These are phyloP conservation scores for Dromococcyx pavoninus DNA, from an alignment of 2,797 vertebrate species.

Conservation along the genomic window DNA sequence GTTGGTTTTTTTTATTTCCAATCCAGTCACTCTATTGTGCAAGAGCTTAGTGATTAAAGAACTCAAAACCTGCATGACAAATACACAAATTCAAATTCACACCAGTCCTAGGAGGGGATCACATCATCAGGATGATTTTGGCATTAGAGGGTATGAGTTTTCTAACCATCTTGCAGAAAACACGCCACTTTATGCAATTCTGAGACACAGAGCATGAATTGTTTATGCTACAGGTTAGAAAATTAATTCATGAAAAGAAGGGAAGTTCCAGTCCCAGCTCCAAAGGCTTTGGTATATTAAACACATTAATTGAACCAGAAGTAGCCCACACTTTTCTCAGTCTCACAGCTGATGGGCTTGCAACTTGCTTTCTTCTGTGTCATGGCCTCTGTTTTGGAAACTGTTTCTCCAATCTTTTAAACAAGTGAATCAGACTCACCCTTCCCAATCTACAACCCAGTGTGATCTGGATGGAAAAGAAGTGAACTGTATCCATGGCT, in stretches of 20 bases:
- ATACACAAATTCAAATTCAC: neutral
- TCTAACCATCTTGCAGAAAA: neutral
- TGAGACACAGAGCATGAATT: neutral
- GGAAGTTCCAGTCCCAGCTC: neutral
- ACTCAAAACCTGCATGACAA: neutral
- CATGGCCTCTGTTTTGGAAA: neutral
- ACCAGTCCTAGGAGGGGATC: neutral
- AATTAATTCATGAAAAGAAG: neutral
- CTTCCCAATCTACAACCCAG: neutral
- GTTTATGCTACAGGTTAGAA: neutral
- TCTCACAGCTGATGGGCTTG: neutral
- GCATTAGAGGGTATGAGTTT: neutral
- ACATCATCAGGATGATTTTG: neutral
- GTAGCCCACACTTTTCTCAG: neutral
- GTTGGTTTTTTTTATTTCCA: neutral
- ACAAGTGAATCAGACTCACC: neutral
- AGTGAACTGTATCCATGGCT: neutral
- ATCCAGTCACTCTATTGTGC: neutral
- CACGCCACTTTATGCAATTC: neutral
- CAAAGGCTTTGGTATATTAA: constrained; percentile 11
- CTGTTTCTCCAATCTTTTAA: neutral
- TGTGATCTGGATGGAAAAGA: neutral
- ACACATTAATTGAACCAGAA: neutral
- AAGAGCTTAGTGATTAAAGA: neutral
- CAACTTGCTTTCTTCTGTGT: neutral